A percentile compares a stretch with the other conserved stretches of the same genome.
Conservation (phyloP, 2,888 invertebrate genomes). For the Euclidia mi region DNA sequence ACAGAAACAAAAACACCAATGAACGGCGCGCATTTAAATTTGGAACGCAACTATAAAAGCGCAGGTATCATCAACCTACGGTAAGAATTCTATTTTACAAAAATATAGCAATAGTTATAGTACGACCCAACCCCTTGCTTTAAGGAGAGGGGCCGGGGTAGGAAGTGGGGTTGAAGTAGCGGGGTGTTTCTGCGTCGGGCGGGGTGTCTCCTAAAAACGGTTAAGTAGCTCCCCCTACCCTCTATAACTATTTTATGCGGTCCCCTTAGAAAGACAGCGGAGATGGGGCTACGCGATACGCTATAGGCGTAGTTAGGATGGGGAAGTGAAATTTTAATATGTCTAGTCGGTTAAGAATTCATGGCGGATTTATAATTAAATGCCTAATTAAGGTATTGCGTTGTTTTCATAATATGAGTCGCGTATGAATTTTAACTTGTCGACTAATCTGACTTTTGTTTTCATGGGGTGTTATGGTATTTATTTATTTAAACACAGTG, state of each 20-base stretch:
- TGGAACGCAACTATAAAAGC: conserved; percentile 77
- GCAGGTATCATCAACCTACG: conserved; percentile 86
- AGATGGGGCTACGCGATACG: conserved; percentile 85
- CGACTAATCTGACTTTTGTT: conserved; percentile 57
- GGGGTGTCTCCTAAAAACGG: conserved; percentile 90
- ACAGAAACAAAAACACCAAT: conserved; percentile 83
- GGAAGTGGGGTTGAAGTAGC: conserved; percentile 86
- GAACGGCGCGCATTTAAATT: conserved; percentile 76
- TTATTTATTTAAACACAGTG: conserved; percentile 38
- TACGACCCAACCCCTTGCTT: conserved; percentile 60
- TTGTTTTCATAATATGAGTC: conserved; percentile 73
- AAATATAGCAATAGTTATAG: conserved; percentile 88
- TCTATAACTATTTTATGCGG: conserved; percentile 90
- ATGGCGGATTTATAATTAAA: conserved; percentile 88
- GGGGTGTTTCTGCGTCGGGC: conserved; percentile 82
- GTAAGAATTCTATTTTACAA: conserved; percentile 87
- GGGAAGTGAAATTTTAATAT: conserved; percentile 89
- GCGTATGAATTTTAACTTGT: conserved; percentile 74
- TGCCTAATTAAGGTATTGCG: conserved; percentile 84
- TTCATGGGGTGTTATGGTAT: conserved; percentile 41
- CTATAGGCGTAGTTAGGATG: conserved; percentile 76
- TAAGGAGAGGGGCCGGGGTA: conserved; percentile 71
- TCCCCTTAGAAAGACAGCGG: conserved; percentile 89
- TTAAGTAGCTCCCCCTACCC: conserved; percentile 89
- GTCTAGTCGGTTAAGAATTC: conserved; percentile 88